phyloP scores from a whole-genome alignment of 2,797 vertebrate genomes.

The Lutjanus argentimaculatus region DNA sequence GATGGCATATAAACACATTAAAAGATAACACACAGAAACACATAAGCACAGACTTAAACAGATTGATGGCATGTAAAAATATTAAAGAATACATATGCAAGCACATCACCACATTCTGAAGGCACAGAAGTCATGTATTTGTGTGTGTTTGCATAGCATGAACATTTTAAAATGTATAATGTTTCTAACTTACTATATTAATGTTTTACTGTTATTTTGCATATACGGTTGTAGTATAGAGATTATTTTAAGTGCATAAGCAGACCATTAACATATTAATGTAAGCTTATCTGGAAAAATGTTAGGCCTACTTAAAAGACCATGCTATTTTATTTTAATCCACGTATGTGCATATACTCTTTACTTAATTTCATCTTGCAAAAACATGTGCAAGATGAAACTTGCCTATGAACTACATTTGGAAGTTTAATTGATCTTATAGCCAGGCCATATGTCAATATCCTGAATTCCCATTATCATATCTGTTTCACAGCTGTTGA shows the following conservation, averaged over 20 bases:
- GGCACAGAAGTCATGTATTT: neutral
- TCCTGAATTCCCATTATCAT: constrained; percentile 4
- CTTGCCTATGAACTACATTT: neutral
- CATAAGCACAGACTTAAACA: too few species aligned
- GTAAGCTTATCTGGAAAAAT: neutral
- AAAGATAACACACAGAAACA: too few species aligned
- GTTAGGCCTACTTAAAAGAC: neutral
- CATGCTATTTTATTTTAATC: neutral
- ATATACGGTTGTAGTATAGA: neutral
- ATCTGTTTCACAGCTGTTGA: constrained; percentile 29
- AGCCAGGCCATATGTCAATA: neutral
- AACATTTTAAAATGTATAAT: neutral
- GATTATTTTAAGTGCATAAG: neutral
- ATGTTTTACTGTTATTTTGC: neutral
- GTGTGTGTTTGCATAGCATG: neutral
- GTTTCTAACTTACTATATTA: neutral
- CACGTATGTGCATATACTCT: neutral
- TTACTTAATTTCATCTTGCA: neutral
- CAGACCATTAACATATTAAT: neutral
- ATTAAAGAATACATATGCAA: too few species aligned
- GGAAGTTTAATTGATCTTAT: neutral
- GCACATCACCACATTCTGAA: too few species aligned
- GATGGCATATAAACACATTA: too few species aligned
- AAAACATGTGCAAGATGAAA: neutral
- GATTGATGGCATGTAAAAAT: too few species aligned